phyloP scores from a whole-genome alignment of 2,797 vertebrate genomes.

The Lagodon rhomboides region DNA sequence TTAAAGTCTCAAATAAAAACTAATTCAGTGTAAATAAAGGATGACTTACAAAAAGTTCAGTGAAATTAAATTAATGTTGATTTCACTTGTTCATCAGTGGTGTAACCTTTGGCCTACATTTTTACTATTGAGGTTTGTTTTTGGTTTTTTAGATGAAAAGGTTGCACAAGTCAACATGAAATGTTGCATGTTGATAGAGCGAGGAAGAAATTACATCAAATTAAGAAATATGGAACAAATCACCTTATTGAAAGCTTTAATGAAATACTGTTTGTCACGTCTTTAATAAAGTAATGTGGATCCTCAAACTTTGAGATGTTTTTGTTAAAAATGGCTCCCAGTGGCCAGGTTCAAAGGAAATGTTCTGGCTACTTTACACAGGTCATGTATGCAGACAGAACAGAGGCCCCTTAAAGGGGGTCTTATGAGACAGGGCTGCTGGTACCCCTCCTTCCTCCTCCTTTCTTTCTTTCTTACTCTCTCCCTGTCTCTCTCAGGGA shows the following conservation, averaged over 20 bases:
- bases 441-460: constrained; percentile 49
- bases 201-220: constrained; percentile 3
- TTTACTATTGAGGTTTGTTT: constrained; percentile 33
- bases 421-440: constrained; percentile 64
- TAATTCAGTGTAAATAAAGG: not conserved
- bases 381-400: constrained; percentile 75
- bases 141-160: constrained; percentile 22
- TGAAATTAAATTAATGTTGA: not conserved
- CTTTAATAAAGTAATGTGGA: not conserved
- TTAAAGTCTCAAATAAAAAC: not conserved
- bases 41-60: not conserved
- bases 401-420: constrained; percentile 68
- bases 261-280: not conserved
- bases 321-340: constrained; percentile 49
- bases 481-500: constrained; percentile 43
- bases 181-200: not conserved
- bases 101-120: constrained; percentile 54
- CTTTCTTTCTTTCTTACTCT: constrained; percentile 15
- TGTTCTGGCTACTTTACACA: constrained; percentile 67
- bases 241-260: not conserved
- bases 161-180: constrained; percentile 43
- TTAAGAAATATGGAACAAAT: constrained; percentile 1
- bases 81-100: constrained; percentile 30
- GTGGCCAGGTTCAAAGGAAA: constrained; percentile 63
- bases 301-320: constrained; percentile 21